Evolutionary conservation across 2,797 vertebrate genomes (phyloP).

Genomic region (Menidia menidia): DNA sequence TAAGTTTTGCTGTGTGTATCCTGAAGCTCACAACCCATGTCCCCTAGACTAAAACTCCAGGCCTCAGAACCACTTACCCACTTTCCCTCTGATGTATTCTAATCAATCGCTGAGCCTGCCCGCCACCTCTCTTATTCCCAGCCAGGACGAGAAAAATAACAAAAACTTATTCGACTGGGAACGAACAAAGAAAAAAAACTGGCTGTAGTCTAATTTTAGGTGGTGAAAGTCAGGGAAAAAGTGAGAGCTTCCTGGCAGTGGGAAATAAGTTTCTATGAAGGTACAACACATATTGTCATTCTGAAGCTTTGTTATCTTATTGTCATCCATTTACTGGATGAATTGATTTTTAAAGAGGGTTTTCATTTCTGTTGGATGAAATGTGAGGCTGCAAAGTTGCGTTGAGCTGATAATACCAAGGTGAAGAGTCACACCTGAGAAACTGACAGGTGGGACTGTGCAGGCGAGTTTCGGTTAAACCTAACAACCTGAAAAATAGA

Average conservation of each 20-base stretch:
- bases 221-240: constrained; percentile 61
- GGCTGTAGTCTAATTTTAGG: constrained; percentile 61
- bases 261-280: constrained; percentile 22
- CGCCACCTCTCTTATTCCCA: constrained; percentile 64
- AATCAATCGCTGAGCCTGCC: constrained; percentile 74
- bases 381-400: too few relatives aligned
- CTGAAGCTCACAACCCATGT: constrained; percentile 39
- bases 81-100: constrained; percentile 63
- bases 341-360: too few relatives aligned
- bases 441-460: not conserved
- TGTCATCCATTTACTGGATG: too few relatives aligned
- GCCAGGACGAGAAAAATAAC: constrained; percentile 40
- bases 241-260: constrained; percentile 29
- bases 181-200: constrained; percentile 48
- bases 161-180: constrained; percentile 48
- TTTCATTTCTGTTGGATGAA: too few relatives aligned
- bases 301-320: not conserved
- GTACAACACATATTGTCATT: constrained; percentile 16
- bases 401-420: too few relatives aligned
- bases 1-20: constrained; percentile 54
- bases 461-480: not conserved
- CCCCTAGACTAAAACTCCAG: constrained; percentile 50
- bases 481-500: constrained; percentile 3
- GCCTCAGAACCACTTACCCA: constrained; percentile 56
- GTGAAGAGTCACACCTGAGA: not conserved